A percentile compares a stretch with the other conserved stretches of the same genome.
Evolutionary conservation across 2,797 vertebrate genomes (phyloP).

Genomic region (Characodon lateralis): DNA sequence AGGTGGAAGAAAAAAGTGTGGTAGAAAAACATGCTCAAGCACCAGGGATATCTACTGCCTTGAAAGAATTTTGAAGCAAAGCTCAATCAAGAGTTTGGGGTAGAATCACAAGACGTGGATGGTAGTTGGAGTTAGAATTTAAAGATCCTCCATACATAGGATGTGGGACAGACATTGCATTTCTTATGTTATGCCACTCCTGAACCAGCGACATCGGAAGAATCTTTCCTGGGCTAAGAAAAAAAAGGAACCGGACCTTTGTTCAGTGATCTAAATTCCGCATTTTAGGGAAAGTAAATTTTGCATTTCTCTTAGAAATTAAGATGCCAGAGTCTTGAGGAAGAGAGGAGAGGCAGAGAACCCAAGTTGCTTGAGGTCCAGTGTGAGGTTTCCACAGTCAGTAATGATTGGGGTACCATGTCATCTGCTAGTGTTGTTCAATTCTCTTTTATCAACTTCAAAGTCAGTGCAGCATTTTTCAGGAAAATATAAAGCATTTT

Average conservation of each 20-base stretch:
- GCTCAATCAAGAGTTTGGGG: not conserved
- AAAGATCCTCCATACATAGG: not conserved
- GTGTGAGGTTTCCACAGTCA: not conserved
- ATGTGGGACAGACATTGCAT: not conserved
- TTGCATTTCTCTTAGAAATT: not conserved
- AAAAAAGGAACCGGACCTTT: not conserved
- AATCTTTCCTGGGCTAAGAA: not conserved
- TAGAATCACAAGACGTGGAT: not conserved
- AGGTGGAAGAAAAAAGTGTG: not conserved
- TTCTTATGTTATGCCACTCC: not conserved
- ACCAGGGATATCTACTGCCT: not conserved
- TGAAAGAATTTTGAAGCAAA: not conserved
- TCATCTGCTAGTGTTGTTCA: not conserved
- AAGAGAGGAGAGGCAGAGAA: not conserved
- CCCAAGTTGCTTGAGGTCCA: not conserved
- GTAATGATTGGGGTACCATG: not conserved
- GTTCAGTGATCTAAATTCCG: not conserved
- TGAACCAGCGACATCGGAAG: not conserved
- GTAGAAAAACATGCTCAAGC: not conserved
- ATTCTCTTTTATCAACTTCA: not conserved
- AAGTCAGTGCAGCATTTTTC: not conserved
- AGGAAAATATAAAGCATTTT: not conserved
- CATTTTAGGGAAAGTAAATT: not conserved
- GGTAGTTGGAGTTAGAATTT: not conserved
- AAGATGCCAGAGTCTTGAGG: not conserved